Conservation (phyloP, 1,140 invertebrate genomes). For the Planococcus citri region DNA sequence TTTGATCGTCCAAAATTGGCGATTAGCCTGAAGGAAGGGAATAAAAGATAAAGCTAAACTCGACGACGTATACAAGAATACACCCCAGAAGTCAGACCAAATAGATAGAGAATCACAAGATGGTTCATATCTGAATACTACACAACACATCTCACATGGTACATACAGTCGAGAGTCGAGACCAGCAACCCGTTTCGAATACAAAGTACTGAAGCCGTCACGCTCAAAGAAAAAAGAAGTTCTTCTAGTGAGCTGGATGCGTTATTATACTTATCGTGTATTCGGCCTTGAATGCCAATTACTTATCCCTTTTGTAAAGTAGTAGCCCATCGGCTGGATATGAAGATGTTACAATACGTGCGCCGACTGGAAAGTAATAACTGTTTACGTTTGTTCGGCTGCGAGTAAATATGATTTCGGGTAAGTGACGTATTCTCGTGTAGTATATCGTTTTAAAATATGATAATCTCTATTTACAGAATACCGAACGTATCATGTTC, state of each 20-base stretch:
- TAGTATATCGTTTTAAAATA: not conserved
- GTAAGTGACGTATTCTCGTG: not conserved
- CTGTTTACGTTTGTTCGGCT: not conserved
- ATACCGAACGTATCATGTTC: not conserved
- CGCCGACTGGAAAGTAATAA: not conserved
- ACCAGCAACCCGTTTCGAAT: not conserved
- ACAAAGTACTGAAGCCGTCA: not conserved
- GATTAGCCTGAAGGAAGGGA: too few species aligned
- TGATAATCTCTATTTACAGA: not conserved
- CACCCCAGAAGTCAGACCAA: too few species aligned
- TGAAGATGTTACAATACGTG: not conserved
- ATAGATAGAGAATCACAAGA: too few species aligned
- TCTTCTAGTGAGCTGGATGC: not conserved
- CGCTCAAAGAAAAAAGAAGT: not conserved
- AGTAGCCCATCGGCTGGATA: conserved; percentile 4
- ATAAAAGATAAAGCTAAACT: too few species aligned
- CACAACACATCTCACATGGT: too few species aligned
- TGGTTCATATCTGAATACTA: too few species aligned
- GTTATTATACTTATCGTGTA: conserved; percentile 4
- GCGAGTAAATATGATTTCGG: not conserved
- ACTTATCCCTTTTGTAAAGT: conserved; percentile 7
- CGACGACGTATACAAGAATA: too few species aligned
- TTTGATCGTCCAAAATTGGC: too few species aligned
- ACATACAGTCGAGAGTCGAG: too few species aligned
- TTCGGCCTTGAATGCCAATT: conserved; percentile 6